Evolutionary conservation across 2,888 invertebrate species (phyloP).

Genomic region (Morpho achilles): DNA sequence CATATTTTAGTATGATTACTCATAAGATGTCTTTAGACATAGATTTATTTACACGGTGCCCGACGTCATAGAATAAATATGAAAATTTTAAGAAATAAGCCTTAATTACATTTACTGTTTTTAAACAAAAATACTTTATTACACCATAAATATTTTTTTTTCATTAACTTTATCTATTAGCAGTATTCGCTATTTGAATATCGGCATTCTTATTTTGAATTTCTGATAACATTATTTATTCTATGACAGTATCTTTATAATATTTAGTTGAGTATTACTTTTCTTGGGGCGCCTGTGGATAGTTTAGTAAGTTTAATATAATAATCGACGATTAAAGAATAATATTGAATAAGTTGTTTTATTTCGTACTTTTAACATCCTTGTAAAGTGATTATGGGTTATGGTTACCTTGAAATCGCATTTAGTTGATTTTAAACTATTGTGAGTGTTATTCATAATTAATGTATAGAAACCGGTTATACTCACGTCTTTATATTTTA

Average conservation of each 20-base stretch:
- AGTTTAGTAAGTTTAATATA: conserved; percentile 48
- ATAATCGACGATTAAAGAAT: conserved; percentile 39
- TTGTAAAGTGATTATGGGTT: conserved; percentile 26
- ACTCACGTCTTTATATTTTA: no score
- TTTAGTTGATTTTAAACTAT: no score
- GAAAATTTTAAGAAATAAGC: no score
- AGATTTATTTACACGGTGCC: conserved; percentile 8
- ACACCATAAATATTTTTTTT: no score
- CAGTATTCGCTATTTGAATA: no score
- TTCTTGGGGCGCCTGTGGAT: conserved; percentile 33
- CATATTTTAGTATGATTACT: conserved; percentile 9
- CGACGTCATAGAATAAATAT: conserved; percentile 4
- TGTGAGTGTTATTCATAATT: no score
- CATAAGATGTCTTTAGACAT: conserved; percentile 1
- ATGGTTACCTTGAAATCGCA: conserved; percentile 24
- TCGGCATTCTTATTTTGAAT: no score
- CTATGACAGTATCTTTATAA: conserved; percentile 30
- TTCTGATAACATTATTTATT: conserved; percentile 4
- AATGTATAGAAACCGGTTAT: no score
- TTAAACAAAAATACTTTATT: no score
- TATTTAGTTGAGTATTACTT: conserved; percentile 40
- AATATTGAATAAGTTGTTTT: conserved; percentile 27
- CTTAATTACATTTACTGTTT: no score
- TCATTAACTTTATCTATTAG: no score
- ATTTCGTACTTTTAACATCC: no score